Evolutionary conservation across 1,140 invertebrate genomes (phyloP), one percentile per base, ranked within the genome.

Genomic region (Drosophila quadrilineata): DNA sequence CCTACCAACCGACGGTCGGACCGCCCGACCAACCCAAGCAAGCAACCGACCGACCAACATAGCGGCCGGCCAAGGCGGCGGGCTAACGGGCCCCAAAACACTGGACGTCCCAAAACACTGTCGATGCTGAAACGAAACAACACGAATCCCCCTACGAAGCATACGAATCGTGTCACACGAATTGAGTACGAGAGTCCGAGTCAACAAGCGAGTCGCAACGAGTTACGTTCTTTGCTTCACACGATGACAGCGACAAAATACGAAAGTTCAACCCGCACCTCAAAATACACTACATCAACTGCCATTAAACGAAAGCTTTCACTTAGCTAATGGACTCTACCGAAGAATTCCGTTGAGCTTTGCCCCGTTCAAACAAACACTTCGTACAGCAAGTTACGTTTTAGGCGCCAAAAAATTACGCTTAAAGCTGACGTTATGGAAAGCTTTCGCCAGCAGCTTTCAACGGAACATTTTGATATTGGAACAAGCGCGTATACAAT

Each of bases 391-490:
- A 31, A 38, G 40, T 24, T 24, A 3, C n/a, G 19, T 50, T 63
- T 75, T 76, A 76, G 73, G 73, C 73, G 67, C 67, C 73, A 71
- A 75, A 76, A 71, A 12, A 12, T 6, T n/a, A 12, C 6, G 28
- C 66, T 62, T 3, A 63, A 64, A 64, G 60, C 60, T 64, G 19
- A 9, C n/a, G 8, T 10, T n/a, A n/a, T n/a, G 5, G 2, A 17
- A 12, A 62, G 64, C 64, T 67, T 67, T 60, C 8, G 9, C 10
- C 9, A 3, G 9, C 2, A 66, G 63, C 63, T 66, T 38, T 36
- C 19, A 3, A 31, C 22, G 73, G 52, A 76, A 75, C 56, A 19
- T 24, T 6, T 45, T 52, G 63, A 46, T 9, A 58, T n/a, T 67
- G 73, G 24, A 52, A 76, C 64, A 29, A 17, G 29, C 28, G n/a